Percentiles rank a stretch among this genome's conserved stretches.
These are phyloP conservation scores for Xyrichtys novacula DNA, from an alignment of 2,797 vertebrate species.

Conservation along the genomic window DNA sequence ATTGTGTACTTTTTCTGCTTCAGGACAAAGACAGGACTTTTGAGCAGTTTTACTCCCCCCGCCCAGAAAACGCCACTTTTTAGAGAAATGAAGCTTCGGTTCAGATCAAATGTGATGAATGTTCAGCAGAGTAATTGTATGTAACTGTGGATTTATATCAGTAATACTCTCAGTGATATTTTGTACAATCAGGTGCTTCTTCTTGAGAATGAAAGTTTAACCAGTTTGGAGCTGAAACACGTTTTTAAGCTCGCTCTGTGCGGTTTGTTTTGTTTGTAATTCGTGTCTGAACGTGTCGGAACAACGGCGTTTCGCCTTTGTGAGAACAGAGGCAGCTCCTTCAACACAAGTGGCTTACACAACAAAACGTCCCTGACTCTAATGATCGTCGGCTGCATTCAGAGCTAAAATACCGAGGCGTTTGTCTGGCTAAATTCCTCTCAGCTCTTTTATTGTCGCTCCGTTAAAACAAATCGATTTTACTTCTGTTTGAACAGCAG, in stretches of 20 bases:
- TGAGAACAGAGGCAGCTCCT: neutral
- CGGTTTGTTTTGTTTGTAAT: slow-evolving; percentile 34
- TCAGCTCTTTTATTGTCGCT: neutral
- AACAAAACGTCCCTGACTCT: neutral
- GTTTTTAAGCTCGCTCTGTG: slow-evolving; percentile 34
- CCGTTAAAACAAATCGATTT: neutral
- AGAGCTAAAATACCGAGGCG: neutral
- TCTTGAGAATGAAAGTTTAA: slow-evolving; percentile 24
- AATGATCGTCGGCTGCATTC: neutral
- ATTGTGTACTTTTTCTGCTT: neutral
- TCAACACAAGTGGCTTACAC: slow-evolving; percentile 3
- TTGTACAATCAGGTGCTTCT: slow-evolving; percentile 14
- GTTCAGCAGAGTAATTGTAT: neutral
- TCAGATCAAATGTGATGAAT: slow-evolving; percentile 26
- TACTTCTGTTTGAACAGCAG: neutral
- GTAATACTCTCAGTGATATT: slow-evolving; percentile 11
- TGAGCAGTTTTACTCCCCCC: too few relatives aligned
- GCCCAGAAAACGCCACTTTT: too few relatives aligned
- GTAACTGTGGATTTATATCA: neutral
- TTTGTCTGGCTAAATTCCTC: slow-evolving; percentile 8
- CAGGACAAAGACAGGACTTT: neutral
- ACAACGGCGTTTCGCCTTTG: slow-evolving; percentile 1
- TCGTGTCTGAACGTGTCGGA: neutral
- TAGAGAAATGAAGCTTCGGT: neutral
- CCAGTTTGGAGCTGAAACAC: slow-evolving; percentile 19